Conservation (phyloP, 2,888 invertebrate genomes). For the Pristionchus entomophagus region DNA sequence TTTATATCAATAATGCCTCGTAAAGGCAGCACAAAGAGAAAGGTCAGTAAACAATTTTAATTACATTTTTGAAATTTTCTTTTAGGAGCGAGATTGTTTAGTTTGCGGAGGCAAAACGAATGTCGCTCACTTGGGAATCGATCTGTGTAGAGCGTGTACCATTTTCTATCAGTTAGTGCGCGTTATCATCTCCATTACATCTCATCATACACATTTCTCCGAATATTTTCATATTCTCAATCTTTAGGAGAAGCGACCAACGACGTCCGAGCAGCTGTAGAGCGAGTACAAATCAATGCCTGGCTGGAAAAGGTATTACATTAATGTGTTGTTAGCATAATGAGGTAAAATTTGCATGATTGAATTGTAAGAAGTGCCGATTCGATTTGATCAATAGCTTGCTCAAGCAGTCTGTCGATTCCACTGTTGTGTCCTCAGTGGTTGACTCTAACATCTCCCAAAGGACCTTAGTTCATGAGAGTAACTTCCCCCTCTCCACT, state of each 20-base stretch:
- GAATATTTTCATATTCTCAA: too few species aligned
- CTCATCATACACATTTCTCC: too few species aligned
- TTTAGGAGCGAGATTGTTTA: not conserved
- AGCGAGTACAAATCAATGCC: too few species aligned
- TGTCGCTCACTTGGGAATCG: conserved; percentile 14
- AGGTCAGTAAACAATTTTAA: not conserved
- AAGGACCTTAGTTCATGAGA: not conserved
- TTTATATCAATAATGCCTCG: too few species aligned
- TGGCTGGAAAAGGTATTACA: too few species aligned
- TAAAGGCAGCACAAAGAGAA: not conserved
- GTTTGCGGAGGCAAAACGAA: not conserved
- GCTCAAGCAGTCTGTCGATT: too few species aligned
- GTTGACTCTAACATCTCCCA: not conserved
- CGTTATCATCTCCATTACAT: not conserved
- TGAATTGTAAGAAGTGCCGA: too few species aligned
- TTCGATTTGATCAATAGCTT: too few species aligned
- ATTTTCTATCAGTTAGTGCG: conserved; percentile 22
- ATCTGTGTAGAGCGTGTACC: conserved; percentile 24
- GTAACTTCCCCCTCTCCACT: not conserved
- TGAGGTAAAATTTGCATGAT: too few species aligned
- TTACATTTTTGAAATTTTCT: not conserved
- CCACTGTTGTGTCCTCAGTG: not conserved
- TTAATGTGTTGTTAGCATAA: too few species aligned
- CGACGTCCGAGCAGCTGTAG: too few species aligned
- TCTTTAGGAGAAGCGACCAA: too few species aligned